A percentile compares a stretch with the other conserved stretches of the same genome.
Evolutionary conservation across 2,888 invertebrate species (phyloP).

Genomic region (Chydorus sphaericus): DNA sequence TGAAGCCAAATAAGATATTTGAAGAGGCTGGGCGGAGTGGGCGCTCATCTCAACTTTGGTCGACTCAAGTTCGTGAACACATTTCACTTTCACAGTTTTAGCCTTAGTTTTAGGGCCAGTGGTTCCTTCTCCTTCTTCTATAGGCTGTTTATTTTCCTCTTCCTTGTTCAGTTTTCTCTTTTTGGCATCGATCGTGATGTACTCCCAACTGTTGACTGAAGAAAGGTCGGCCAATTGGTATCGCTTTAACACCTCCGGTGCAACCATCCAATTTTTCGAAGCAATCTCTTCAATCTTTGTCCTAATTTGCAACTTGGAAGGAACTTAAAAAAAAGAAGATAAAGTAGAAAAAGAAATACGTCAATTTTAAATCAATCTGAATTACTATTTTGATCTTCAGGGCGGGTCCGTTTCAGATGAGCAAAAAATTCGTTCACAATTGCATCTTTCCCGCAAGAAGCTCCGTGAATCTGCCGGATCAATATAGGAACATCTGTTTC

Average conservation of each 20-base stretch:
- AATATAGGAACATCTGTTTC: slow-evolving; percentile 40
- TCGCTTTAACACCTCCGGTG: slow-evolving; percentile 37
- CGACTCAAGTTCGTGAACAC: too few species aligned
- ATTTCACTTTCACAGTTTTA: too few species aligned
- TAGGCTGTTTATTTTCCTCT: too few species aligned
- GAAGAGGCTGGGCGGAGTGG: too few species aligned
- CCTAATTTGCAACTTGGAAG: neutral
- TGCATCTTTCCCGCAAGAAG: slow-evolving; percentile 39
- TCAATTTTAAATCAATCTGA: slow-evolving; percentile 19
- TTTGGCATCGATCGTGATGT: slow-evolving; percentile 1
- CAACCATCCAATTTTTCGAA: slow-evolving; percentile 48
- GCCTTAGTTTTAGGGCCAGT: too few species aligned
- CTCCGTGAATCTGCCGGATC: slow-evolving; percentile 50
- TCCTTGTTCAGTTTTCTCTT: slow-evolving; percentile 1
- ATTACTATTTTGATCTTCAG: slow-evolving; percentile 18
- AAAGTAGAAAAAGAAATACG: too few species aligned
- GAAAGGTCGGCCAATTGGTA: slow-evolving; percentile 35
- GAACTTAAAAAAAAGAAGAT: too few species aligned
- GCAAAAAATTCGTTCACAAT: slow-evolving; percentile 46
- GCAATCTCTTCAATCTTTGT: slow-evolving; percentile 43
- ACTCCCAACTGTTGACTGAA: slow-evolving; percentile 42
- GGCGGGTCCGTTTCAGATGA: slow-evolving; percentile 31
- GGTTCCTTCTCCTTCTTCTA: neutral
- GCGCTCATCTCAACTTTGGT: too few species aligned
- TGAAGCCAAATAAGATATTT: too few species aligned